Evolutionary conservation across 2,888 invertebrate species (phyloP).

Genomic region (Pristionchus exspectatus): DNA sequence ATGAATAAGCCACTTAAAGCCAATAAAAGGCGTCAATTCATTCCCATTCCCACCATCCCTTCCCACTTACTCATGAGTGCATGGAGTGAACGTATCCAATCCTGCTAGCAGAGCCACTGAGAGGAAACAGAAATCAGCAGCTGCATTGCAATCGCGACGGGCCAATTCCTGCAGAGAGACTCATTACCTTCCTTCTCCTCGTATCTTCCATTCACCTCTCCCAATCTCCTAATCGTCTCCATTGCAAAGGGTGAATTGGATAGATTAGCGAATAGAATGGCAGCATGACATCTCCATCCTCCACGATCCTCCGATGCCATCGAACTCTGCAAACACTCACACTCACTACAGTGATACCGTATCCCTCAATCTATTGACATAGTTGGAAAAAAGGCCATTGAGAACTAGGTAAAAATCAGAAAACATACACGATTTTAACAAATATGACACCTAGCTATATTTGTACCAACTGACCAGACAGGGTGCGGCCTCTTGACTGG

Average conservation of each 20-base stretch:
- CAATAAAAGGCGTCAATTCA: background rate
- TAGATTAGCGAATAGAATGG: slow-evolving; percentile 91
- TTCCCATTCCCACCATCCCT: background rate
- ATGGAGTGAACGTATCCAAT: slow-evolving; percentile 65
- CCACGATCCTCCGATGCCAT: slow-evolving; percentile 81
- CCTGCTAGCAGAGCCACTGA: slow-evolving; percentile 84
- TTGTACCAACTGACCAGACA: slow-evolving; percentile 59
- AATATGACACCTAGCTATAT: too few relatives aligned
- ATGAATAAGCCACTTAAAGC: background rate
- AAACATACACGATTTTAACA: too few relatives aligned
- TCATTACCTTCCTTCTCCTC: background rate
- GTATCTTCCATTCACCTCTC: slow-evolving; percentile 84
- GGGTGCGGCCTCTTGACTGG: slow-evolving; percentile 70
- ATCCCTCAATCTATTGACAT: slow-evolving; percentile 12
- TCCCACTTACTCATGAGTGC: slow-evolving; percentile 54
- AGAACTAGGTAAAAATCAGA: too few relatives aligned
- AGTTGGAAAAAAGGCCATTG: too few relatives aligned
- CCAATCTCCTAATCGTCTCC: slow-evolving; percentile 51
- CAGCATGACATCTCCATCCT: slow-evolving; percentile 97
- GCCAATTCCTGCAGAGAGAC: slow-evolving; percentile 63
- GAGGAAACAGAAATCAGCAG: slow-evolving; percentile 96
- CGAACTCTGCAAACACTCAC: slow-evolving; percentile 7
- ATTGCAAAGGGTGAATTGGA: slow-evolving; percentile 79
- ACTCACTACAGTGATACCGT: background rate
- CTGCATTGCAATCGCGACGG: slow-evolving; percentile 88